A percentile compares a stretch with the other conserved stretches of the same genome.
These are phyloP conservation scores for Thomomys bottae DNA, from an alignment of 2,113 vertebrate species.

Conservation along the genomic window DNA sequence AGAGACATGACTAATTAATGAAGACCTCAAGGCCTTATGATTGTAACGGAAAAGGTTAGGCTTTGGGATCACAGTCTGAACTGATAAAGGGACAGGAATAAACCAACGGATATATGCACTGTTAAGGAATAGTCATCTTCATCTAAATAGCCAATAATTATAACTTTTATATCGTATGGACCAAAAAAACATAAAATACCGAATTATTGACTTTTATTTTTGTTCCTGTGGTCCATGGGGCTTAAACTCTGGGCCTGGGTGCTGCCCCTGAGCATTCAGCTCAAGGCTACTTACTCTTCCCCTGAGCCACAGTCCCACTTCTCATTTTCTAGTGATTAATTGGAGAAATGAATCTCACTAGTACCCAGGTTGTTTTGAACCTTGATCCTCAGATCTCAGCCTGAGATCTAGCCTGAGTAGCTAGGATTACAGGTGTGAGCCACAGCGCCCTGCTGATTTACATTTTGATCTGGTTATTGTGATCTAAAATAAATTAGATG, in stretches of 20 bases:
- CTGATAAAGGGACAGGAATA: neutral
- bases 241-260: too few relatives aligned
- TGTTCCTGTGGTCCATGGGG: too few relatives aligned
- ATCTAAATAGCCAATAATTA: neutral
- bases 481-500: conserved; percentile 11
- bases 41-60: neutral
- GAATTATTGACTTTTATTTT: neutral
- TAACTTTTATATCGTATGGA: neutral
- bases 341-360: too few relatives aligned
- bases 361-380: too few relatives aligned
- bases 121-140: neutral
- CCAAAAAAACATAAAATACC: neutral
- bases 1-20: neutral
- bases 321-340: too few relatives aligned
- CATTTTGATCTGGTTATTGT: neutral
- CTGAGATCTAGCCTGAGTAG: too few relatives aligned
- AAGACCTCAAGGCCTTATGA: neutral
- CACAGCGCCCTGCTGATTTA: too few relatives aligned
- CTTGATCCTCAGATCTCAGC: too few relatives aligned
- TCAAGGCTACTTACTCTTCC: too few relatives aligned
- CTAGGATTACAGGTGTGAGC: too few relatives aligned
- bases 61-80: neutral
- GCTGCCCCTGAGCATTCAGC: too few relatives aligned
- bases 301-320: too few relatives aligned
- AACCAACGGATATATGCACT: neutral